These are phyloP conservation scores for Phengaris arion DNA, from an alignment of 2,888 invertebrate species.

Conservation along the genomic window DNA sequence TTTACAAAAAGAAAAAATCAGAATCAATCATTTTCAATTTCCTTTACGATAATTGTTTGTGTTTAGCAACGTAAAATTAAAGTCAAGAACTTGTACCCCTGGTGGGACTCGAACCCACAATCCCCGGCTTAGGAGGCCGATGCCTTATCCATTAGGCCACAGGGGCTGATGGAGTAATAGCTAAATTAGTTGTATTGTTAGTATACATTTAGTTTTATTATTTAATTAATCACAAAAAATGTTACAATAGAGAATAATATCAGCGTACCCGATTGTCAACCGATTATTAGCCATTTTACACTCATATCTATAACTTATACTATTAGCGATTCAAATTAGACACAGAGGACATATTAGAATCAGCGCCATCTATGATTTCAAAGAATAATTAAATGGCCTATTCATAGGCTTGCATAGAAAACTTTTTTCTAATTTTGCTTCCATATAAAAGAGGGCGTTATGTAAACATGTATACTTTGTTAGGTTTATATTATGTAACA, in stretches of 20 bases:
- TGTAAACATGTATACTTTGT: background rate
- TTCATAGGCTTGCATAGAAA: background rate
- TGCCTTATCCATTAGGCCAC: constrained; percentile 89
- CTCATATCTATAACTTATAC: too few species aligned
- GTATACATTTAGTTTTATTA: background rate
- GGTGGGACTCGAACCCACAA: constrained; percentile 88
- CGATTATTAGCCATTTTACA: background rate
- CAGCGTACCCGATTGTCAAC: background rate
- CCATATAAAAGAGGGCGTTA: background rate
- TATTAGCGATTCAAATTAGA: background rate
- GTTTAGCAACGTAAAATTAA: background rate
- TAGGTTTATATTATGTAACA: too few species aligned
- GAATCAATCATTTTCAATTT: too few species aligned
- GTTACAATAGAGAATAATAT: background rate
- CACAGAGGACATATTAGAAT: background rate
- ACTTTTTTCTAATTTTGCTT: background rate
- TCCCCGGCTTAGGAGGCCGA: constrained; percentile 89
- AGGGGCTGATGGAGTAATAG: constrained; percentile 68
- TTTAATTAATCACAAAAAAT: background rate
- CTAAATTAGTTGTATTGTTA: background rate
- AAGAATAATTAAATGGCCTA: background rate
- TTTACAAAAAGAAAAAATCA: too few species aligned
- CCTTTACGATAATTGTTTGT: too few species aligned
- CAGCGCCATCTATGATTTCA: background rate
- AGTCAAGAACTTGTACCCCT: constrained; percentile 73